phyloP scores from a whole-genome alignment of 2,113 vertebrate species.

The Pristiophorus japonicus region DNA sequence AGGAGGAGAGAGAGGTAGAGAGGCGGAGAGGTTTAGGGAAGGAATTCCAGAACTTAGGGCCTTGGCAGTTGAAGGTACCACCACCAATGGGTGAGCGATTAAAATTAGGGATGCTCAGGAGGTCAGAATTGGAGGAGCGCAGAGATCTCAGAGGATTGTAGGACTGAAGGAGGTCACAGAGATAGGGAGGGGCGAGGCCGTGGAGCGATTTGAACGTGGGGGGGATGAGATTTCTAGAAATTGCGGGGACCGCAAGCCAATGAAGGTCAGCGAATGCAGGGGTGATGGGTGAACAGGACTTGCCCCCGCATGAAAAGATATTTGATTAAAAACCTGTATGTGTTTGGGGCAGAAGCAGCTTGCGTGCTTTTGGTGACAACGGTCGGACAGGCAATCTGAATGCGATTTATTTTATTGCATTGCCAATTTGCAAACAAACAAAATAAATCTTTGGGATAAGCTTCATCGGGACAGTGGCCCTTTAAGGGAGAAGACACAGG shows the following conservation, averaged over 20 bases:
- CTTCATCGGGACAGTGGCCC: no score
- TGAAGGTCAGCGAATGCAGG: not conserved
- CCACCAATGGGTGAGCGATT: not conserved
- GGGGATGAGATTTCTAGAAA: not conserved
- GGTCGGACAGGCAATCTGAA: not conserved
- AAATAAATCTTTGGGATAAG: not conserved
- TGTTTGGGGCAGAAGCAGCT: not conserved
- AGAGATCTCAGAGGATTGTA: not conserved
- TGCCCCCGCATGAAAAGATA: not conserved
- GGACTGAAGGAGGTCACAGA: not conserved
- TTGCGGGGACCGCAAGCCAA: not conserved
- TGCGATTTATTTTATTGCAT: not conserved
- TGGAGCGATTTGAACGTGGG: not conserved
- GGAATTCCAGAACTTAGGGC: not conserved
- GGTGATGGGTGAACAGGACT: not conserved
- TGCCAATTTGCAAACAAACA: not conserved
- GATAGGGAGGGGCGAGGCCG: not conserved
- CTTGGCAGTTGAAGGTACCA: not conserved
- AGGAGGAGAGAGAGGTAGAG: not conserved
- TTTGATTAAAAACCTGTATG: not conserved
- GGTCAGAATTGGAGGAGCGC: not conserved
- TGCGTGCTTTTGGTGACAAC: not conserved
- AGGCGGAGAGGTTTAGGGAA: not conserved
- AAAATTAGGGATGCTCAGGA: not conserved
- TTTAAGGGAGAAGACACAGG: not conserved